phyloP scores from a whole-genome alignment of 2,113 vertebrate species.

The Zapus hudsonius region DNA sequence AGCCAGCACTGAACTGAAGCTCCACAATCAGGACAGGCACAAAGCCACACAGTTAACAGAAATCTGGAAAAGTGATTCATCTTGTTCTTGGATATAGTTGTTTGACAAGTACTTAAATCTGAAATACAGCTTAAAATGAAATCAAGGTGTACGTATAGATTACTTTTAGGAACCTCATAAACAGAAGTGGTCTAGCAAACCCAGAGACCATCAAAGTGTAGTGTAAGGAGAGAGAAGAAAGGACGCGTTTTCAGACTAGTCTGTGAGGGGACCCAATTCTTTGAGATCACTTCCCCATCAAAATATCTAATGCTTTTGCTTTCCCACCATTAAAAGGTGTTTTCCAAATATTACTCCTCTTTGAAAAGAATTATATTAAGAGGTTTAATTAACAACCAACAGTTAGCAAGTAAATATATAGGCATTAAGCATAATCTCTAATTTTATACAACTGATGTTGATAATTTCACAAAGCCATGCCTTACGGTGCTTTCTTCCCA shows the following conservation, averaged over 20 bases:
- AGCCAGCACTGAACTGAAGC: constrained; percentile 25
- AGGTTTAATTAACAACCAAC: background rate
- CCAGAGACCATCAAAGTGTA: constrained; percentile 32
- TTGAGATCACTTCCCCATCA: background rate
- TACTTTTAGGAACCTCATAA: constrained; percentile 1
- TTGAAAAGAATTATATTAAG: constrained; percentile 34
- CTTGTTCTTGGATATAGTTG: background rate
- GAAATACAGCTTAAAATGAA: constrained; percentile 55
- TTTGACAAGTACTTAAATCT: constrained; percentile 60
- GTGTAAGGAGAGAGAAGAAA: background rate
- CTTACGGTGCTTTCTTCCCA: background rate
- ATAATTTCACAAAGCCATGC: constrained; percentile 30
- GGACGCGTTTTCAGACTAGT: constrained; percentile 2
- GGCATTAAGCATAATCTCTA: background rate
- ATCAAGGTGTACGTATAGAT: background rate
- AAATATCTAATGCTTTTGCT: background rate
- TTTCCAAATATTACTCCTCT: constrained; percentile 37
- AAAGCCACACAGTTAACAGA: constrained; percentile 37
- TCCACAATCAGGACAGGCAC: constrained; percentile 32
- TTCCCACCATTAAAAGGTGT: constrained; percentile 17
- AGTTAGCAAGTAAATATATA: constrained; percentile 28
- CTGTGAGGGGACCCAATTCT: constrained; percentile 8
- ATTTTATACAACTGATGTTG: constrained; percentile 7
- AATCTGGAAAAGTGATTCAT: constrained; percentile 64
- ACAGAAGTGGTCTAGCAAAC: constrained; percentile 39